Percentiles rank a stretch among this genome's conserved stretches.
These are phyloP conservation scores for Drosophila quasianomalipes DNA, from an alignment of 2,888 invertebrate species.

Conservation along the genomic window DNA sequence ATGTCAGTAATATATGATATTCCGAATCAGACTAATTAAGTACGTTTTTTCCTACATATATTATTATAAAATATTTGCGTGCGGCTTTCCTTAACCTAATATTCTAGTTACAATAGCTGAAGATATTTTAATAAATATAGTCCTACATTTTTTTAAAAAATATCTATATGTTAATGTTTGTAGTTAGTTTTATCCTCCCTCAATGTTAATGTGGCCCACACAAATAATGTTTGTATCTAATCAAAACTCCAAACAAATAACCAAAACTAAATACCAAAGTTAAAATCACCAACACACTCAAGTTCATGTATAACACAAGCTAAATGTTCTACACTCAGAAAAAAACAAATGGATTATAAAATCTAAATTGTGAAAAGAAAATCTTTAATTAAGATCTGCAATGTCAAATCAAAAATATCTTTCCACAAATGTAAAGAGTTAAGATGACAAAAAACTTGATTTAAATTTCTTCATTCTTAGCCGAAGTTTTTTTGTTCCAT, in stretches of 20 bases:
- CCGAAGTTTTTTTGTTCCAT: not conserved
- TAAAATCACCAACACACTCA: slow-evolving; percentile 37
- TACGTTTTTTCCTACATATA: not conserved
- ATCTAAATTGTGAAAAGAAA: not conserved
- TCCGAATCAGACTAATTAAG: slow-evolving; percentile 1
- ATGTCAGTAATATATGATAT: not conserved
- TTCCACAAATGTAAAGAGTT: not conserved
- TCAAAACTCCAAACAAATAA: slow-evolving; percentile 21
- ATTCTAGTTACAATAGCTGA: slow-evolving; percentile 8
- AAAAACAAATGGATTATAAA: not conserved
- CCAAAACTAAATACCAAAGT: slow-evolving; percentile 16
- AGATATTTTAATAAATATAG: slow-evolving; percentile 17
- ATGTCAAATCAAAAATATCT: not conserved
- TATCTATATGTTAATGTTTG: slow-evolving; percentile 65
- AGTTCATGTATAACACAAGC: slow-evolving; percentile 61
- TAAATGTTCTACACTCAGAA: slow-evolving; percentile 43
- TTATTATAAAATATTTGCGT: not conserved
- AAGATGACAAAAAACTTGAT: not conserved
- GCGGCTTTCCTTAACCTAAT: not conserved
- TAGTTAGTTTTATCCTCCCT: slow-evolving; percentile 59
- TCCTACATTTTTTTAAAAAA: slow-evolving; percentile 15
- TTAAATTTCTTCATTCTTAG: not conserved
- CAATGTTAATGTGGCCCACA: slow-evolving; percentile 44
- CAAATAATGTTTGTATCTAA: slow-evolving; percentile 37
- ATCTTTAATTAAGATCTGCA: not conserved